These are phyloP conservation scores for Diloba caeruleocephala DNA, from an alignment of 2,888 invertebrate species.

Conservation along the genomic window DNA sequence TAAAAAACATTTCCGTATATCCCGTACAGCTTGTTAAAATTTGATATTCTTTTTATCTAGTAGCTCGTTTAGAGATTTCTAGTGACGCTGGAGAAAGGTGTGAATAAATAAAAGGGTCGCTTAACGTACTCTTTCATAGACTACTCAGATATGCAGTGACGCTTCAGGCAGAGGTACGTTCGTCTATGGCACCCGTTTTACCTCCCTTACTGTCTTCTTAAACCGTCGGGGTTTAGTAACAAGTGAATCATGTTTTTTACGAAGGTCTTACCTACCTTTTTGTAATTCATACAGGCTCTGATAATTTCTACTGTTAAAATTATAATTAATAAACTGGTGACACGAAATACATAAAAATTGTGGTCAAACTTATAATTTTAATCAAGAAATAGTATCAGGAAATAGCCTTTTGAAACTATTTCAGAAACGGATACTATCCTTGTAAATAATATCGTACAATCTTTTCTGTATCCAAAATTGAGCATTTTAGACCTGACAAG, in stretches of 20 bases:
- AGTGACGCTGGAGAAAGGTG: conserved; percentile 41
- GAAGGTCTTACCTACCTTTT: too few relatives aligned
- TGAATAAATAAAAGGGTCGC: conserved; percentile 72
- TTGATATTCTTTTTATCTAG: conserved; percentile 40
- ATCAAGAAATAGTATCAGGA: background rate
- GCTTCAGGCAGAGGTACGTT: conserved; percentile 49
- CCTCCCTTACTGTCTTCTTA: conserved; percentile 20
- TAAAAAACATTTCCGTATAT: too few relatives aligned
- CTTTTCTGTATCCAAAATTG: conserved; percentile 9
- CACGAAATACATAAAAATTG: background rate
- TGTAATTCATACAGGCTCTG: too few relatives aligned
- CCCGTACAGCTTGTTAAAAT: conserved; percentile 30
- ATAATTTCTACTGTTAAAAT: too few relatives aligned
- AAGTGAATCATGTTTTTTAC: background rate
- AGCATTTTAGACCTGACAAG: conserved; percentile 18
- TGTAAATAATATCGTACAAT: conserved; percentile 9
- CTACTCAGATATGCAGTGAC: conserved; percentile 69
- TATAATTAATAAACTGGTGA: too few relatives aligned
- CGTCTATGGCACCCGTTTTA: conserved; percentile 49
- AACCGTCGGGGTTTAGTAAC: conserved; percentile 4
- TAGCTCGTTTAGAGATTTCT: conserved; percentile 38
- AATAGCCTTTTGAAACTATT: conserved; percentile 13
- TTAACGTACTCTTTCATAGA: conserved; percentile 65
- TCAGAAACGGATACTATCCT: conserved; percentile 21
- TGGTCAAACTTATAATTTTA: background rate